phyloP scores from a whole-genome alignment of 1,140 invertebrate species.

The Drosophila ananassae region DNA sequence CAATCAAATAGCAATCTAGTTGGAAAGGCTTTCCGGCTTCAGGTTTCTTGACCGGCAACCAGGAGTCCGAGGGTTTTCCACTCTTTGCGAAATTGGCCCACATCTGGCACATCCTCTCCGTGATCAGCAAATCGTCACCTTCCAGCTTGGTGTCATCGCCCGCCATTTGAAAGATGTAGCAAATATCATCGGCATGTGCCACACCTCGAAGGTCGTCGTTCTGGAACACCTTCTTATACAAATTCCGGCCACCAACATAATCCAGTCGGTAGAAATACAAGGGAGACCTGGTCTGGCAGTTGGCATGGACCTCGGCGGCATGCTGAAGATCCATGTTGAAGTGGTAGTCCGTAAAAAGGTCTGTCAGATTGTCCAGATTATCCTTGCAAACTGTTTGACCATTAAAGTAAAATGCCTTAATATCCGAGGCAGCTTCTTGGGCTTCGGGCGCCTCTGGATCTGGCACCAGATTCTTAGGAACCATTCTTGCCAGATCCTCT shows the following conservation, averaged over 20 bases:
- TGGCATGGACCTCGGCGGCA: conserved; percentile 63
- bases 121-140: conserved; percentile 84
- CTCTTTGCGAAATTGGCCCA: conserved; percentile 88
- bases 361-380: conserved; percentile 49
- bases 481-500: conserved; percentile 60
- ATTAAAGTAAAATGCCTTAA: conserved; percentile 73
- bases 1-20: conserved; percentile 74
- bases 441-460: conserved; percentile 27
- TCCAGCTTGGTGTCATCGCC: conserved; percentile 84
- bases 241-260: conserved; percentile 85
- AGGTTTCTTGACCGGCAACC: conserved; percentile 61
- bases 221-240: conserved; percentile 84
- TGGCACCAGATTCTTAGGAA: conserved; percentile 57
- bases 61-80: conserved; percentile 73
- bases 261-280: conserved; percentile 85
- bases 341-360: conserved; percentile 68
- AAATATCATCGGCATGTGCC: conserved; percentile 87
- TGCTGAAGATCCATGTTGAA: conserved; percentile 65
- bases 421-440: conserved; percentile 43
- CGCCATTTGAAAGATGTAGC: conserved; percentile 86
- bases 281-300: conserved; percentile 55
- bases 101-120: conserved; percentile 85
- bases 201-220: conserved; percentile 84
- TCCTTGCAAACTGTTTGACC: conserved; percentile 44
- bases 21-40: conserved; percentile 34